These are phyloP conservation scores for Macaca mulatta DNA, from an alignment of 2,113 vertebrate species.

Conservation along the genomic window DNA sequence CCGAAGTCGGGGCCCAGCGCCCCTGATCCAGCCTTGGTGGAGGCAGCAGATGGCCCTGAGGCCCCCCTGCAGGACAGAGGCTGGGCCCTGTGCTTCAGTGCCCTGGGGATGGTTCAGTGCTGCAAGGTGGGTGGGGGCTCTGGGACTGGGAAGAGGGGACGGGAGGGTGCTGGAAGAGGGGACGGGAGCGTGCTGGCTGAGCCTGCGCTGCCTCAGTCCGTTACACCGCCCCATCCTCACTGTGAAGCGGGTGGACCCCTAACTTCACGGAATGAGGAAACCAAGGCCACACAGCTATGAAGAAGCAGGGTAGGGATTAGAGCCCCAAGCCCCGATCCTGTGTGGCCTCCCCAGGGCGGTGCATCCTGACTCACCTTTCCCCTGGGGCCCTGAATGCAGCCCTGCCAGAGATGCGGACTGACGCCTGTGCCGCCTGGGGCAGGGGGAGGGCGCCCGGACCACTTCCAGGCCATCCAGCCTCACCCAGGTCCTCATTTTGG, in stretches of 20 bases:
- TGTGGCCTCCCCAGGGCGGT: too few relatives aligned
- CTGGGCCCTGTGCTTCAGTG: constrained; percentile 58
- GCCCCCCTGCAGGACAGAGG: not conserved
- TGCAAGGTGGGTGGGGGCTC: constrained; percentile 80
- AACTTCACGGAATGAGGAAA: not conserved
- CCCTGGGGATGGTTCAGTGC: constrained; percentile 84
- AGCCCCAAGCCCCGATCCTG: not conserved
- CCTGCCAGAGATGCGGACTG: too few relatives aligned
- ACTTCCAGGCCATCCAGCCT: not conserved
- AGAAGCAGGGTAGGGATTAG: not conserved
- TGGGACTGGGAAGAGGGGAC: too few relatives aligned
- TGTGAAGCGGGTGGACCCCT: rapidly evolving
- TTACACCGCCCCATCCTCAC: too few relatives aligned
- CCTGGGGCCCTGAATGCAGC: not conserved
- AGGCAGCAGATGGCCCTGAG: not conserved
- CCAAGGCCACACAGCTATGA: not conserved
- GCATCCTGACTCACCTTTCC: too few relatives aligned
- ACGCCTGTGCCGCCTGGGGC: not conserved
- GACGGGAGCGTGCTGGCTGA: rapidly evolving
- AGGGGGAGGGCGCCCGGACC: too few relatives aligned
- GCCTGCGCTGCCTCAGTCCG: not conserved
- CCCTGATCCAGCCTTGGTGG: not conserved
- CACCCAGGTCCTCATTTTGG: not conserved
- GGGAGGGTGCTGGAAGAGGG: not conserved
- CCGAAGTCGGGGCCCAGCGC: constrained; percentile 51